A percentile compares a stretch with the other conserved stretches of the same genome.
These are phyloP conservation scores for Hyles euphorbiae DNA, from an alignment of 1,140 invertebrate species.

Conservation along the genomic window DNA sequence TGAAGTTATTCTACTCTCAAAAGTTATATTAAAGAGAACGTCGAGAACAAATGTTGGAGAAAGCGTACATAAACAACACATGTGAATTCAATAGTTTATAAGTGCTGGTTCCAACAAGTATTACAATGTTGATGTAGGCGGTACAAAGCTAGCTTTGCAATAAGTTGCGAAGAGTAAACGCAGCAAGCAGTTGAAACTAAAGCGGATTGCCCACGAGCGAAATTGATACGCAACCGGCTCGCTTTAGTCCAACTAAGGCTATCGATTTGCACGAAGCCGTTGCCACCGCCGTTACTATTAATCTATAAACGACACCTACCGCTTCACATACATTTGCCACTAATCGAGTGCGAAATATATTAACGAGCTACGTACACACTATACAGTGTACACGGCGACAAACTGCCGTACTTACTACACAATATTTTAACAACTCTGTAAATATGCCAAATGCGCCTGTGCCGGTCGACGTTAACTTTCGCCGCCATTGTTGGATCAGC, in stretches of 20 bases:
- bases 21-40: too few species aligned
- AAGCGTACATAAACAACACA: too few species aligned
- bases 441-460: background rate
- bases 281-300: slow-evolving; percentile 16
- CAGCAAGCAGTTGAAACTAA: background rate
- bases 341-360: background rate
- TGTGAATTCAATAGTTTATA: too few species aligned
- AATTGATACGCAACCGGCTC: slow-evolving; percentile 11
- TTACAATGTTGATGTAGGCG: too few species aligned
- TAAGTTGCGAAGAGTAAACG: too few species aligned
- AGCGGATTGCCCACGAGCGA: background rate
- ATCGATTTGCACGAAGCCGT: slow-evolving; percentile 22
- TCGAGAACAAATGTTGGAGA: too few species aligned
- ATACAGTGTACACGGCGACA: background rate
- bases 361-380: background rate
- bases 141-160: too few species aligned
- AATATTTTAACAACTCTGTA: too few species aligned
- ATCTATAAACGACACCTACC: slow-evolving; percentile 17
- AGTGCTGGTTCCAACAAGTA: too few species aligned
- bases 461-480: background rate
- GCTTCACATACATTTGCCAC: slow-evolving; percentile 3
- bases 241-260: slow-evolving; percentile 26
- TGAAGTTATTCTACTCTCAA: too few species aligned
- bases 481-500: slow-evolving; percentile 1
- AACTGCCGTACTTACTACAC: too few species aligned